A percentile compares a stretch with the other conserved stretches of the same genome.
Evolutionary conservation across 2,113 vertebrate species (phyloP).

Genomic region (Dolichotis patagonum): DNA sequence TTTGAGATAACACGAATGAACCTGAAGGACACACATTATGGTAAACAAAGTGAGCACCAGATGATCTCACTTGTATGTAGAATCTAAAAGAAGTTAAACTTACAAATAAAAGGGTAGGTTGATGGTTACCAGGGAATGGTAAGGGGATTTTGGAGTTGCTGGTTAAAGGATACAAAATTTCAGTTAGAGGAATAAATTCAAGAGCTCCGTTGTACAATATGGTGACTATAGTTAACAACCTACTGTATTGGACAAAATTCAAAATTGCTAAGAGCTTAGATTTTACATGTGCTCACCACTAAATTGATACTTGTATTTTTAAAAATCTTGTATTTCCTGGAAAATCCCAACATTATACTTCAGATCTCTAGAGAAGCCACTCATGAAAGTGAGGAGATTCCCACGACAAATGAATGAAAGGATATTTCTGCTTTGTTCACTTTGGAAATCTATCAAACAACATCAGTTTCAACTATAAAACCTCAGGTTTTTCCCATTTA

Average conservation of each 20-base stretch:
- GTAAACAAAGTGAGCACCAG: neutral
- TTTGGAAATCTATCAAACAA: neutral
- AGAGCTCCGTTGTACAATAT: neutral
- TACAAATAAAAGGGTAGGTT: neutral
- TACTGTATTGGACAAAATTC: neutral
- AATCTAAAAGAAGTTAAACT: neutral
- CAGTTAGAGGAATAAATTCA: neutral
- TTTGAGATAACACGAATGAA: too few species aligned
- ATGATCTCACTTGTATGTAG: neutral
- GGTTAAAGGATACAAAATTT: neutral
- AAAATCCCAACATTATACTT: neutral
- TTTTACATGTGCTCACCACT: neutral
- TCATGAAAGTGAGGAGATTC: neutral
- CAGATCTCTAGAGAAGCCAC: neutral
- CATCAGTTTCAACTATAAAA: neutral
- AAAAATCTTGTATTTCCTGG: neutral
- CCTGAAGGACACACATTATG: neutral
- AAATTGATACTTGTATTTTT: neutral
- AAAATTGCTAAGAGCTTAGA: neutral
- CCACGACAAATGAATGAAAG: neutral
- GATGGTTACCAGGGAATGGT: neutral
- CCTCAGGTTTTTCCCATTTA: neutral
- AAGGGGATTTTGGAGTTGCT: neutral
- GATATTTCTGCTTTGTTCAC: neutral
- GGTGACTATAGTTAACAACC: neutral